These are phyloP conservation scores for Australoheros scitulus DNA, from an alignment of 2,113 vertebrate genomes.

Conservation along the genomic window DNA sequence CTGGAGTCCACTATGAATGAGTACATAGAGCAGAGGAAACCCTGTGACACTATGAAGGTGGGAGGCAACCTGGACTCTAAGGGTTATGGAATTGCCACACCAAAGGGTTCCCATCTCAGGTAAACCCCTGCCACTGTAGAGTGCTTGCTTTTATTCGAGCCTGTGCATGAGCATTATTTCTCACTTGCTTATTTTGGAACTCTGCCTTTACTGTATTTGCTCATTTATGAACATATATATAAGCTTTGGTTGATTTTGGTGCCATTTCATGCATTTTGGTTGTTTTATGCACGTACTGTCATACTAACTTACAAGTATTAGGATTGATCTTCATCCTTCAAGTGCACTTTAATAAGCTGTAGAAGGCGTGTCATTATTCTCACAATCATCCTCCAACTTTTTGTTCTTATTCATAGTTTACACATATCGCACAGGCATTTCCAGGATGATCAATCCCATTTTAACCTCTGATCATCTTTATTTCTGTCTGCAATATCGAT, in stretches of 20 bases:
- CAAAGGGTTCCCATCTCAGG: conserved; percentile 97
- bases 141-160: conserved; percentile 31
- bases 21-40: conserved; percentile 97
- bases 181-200: not conserved
- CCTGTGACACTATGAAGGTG: conserved; percentile 99
- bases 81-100: conserved; percentile 98
- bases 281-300: not conserved
- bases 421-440: conserved; percentile 6
- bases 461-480: not conserved
- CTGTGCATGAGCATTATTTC: conserved; percentile 30
- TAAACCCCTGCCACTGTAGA: conserved; percentile 76
- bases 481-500: conserved; percentile 31
- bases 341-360: not conserved
- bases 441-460: not conserved
- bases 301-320: not conserved
- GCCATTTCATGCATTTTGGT: conserved; percentile 2
- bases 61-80: conserved; percentile 99
- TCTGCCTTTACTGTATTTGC: not conserved
- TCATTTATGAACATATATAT: not conserved
- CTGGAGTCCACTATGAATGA: conserved; percentile 99
- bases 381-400: not conserved
- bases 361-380: not conserved
- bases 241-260: not conserved
- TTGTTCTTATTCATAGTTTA: conserved; percentile 6
- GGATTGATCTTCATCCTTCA: not conserved